Evolutionary conservation across 2,888 invertebrate species (phyloP).

Genomic region (Leptothorax acervorum): DNA sequence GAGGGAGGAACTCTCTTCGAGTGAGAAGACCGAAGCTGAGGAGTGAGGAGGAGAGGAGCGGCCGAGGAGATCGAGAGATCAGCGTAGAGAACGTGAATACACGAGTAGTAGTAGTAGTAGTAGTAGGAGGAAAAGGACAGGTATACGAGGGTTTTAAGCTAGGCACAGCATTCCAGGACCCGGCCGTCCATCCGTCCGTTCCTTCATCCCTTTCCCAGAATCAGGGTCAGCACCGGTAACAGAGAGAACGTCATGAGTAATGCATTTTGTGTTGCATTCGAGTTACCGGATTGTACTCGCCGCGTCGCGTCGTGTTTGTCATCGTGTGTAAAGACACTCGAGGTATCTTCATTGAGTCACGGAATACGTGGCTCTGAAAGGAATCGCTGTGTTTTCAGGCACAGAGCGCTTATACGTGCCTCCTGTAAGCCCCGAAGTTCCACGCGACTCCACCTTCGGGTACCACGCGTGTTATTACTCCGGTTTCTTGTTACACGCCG

Average conservation of each 20-base stretch:
- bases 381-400: neutral
- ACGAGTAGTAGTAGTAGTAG: neutral
- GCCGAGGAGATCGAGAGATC: neutral
- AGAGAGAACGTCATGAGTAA: constrained; percentile 34
- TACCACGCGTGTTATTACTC: constrained; percentile 11
- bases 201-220: constrained; percentile 74
- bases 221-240: constrained; percentile 68
- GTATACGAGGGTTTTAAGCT: constrained; percentile 62
- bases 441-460: constrained; percentile 19
- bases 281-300: constrained; percentile 21
- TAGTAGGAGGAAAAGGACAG: constrained; percentile 25
- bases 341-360: constrained; percentile 32
- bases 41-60: neutral
- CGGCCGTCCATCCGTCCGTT: constrained; percentile 66
- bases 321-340: constrained; percentile 35
- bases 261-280: constrained; percentile 33
- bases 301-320: constrained; percentile 24
- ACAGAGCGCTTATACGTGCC: neutral
- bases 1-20: constrained; percentile 51
- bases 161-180: constrained; percentile 78
- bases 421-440: constrained; percentile 14
- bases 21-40: constrained; percentile 28
- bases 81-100: constrained; percentile 35
- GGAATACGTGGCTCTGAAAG: constrained; percentile 21
- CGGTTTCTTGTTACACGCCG: constrained; percentile 7